Evolutionary conservation across 2,797 vertebrate genomes (phyloP), one percentile per base, ranked within the genome.

Genomic region (Acridotheres tristis): DNA sequence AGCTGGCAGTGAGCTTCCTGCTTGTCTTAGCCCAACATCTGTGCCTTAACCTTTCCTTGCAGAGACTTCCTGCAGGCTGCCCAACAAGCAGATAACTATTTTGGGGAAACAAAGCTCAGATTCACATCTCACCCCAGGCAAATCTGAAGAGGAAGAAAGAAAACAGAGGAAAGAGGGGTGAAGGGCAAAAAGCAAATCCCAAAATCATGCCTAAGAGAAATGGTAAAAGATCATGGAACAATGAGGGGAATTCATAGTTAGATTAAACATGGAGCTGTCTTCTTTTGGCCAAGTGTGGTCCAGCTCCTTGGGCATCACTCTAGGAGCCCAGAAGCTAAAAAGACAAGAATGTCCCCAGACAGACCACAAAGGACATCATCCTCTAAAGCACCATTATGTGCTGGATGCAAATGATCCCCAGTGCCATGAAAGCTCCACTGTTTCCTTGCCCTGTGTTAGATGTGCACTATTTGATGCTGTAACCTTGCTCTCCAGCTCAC

Each of bases 31-130:
- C 54, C 61, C 75, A 66, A 72, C 90, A 94, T 95, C 95, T 94
- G 95, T 51, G 85, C 58, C 63, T 88, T 85, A 97, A 72, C 91
- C 88, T 96, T 91, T 88, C 62, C 55, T 54, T 26, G 25, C 8
- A 8, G 62, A 59, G 62, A 87, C 61, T 93, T 97, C 95, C 77
- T 81, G 87, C 38, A 14, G 66, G 66, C 93, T 83, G 94, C 61
- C 42, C 34, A n/a, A 61, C 63, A 65, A 88, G 11, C 47, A 80
- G 62, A 85, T 16, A 50, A 69, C 87, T 98, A 89, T 96, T 96
- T 94, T 32, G 68, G 89, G 91, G 62, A 61, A 96, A 96, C 69
- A 89, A 96, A 91, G 97, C 89, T 81, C 69, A 94, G 91, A 97
- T 97, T 97, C 96, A 97, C 84, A 67, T 69, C 57, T 71, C 38